Base-by-base conservation (phyloP, 2,797 vertebrate genomes). In the Sphenodon punctatus region DNA sequence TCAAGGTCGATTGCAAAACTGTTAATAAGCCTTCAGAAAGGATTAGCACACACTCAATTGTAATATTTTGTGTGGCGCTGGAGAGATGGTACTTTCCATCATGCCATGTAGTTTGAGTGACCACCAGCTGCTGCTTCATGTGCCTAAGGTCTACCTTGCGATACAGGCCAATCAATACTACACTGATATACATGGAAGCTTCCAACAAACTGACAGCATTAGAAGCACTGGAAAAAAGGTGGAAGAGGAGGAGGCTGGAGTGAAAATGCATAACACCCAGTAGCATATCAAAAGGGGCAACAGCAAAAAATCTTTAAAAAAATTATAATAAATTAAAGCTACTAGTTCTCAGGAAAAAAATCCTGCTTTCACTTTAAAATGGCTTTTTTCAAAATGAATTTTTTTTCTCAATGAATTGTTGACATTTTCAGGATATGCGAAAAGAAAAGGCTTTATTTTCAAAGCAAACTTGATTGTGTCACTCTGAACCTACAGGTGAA, bases 181-280 rank as follows among this genome's bases (percentile, higher is more conserved):
- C 82, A 61, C 73, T 78, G 87, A 87, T 88, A 75, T 76, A 80
- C 77, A 60, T 76, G 79, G 70, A 65, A 53, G 68, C 4, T 5
- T 64, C 71, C 5, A 5, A 55, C 23, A 0, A 2, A 56, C 53
- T 83, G 86, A 59, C 3, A 2, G 34, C 1, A 3, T 0, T 0
- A 53, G 45, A 56, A 53, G 69, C 75, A 77, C 71, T 78, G 59
- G 78, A 80, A 70, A 76, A 89, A 84, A 38, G n/a, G n/a, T n/a
- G n/a, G n/a, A n/a, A n/a, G n/a, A n/a, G n/a, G n/a, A n/a, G n/a
- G n/a, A n/a, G n/a, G n/a, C n/a, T 3, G 1, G 67, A 69, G 36
- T n/a, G 59, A 51, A 75, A 87, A 80, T 15, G 1, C 25, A 11
- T 78, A 67, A 71, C 78, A 75, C 0, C 0, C 66, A 75, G 58